Base-by-base conservation (phyloP, 2,797 vertebrate species). In the Gymnoscopelus braueri region DNA sequence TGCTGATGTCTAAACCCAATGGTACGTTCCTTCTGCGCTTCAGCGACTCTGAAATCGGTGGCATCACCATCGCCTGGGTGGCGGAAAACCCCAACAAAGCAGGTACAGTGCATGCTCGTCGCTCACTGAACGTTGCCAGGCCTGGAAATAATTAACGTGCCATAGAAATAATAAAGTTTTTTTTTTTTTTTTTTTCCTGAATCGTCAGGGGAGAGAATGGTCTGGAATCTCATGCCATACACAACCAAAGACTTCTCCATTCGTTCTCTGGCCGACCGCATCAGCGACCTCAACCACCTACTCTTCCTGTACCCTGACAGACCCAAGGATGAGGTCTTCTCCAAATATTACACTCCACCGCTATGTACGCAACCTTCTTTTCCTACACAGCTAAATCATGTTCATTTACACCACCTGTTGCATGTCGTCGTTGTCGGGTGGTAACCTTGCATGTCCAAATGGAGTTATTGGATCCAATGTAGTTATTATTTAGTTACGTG, bases 161-260 rank as follows among this genome's bases (percentile, higher is more conserved):
- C 32, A 15, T 19, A 2, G 8, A 44, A 7, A 44, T 13, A 19
- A 49, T 48, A 35, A 7, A 61, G 1, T 23, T 55, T 65, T 60
- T n/a, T 1, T 23, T 55, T 65, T 60, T n/a, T 23, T 23, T 11
- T n/a, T 32, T 71, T 26, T 29, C 7, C 47, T 77, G 60, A 6
- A 77, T 67, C 9, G 61, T 14, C 80, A 94, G 93, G 93, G 26
- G 93, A 94, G 75, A 87, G 93, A 48, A 94, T 98, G 95, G 96
- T 99, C 67, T 99, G 98, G 98, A 99, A 99, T 91, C 95, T 99
- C 82, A 97, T 99, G 97, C 97, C 98, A 67, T 99, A 98, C 93
- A 99, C 98, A 77, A 97, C 96, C 80, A 96, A 97, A 92, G 98
- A 99, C 89, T 99, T 99, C 91, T 96, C 97, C 80, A 99, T 99